Base-by-base conservation (phyloP, 2,113 vertebrate species). In the Panthera uncia region DNA sequence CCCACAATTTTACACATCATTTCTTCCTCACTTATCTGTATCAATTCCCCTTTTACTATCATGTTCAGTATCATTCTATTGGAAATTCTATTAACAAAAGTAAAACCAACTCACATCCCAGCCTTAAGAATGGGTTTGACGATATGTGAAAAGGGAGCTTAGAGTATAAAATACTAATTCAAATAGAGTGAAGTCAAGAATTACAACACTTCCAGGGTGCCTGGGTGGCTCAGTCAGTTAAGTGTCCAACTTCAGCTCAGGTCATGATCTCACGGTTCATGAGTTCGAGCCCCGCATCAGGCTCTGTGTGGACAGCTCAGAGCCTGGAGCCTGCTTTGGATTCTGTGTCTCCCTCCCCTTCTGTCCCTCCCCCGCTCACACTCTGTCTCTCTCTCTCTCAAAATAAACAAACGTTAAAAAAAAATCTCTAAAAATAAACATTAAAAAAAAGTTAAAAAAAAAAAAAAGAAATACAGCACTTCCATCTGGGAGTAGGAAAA, bases 151-250 rank as follows among this genome's bases (percentile, higher is more conserved):
- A 68, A 86, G 31, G 61, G 19, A 68, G 11, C 79, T 91, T 41
- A 79, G 4, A 91, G 23, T 91, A 88, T 57, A 96, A 91, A 88
- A 95, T 61, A 74, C n/a, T 80, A 89, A 97, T 89, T 94, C 41
- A 79, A 93, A 84, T 33, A 91, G 2, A 92, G 65, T 7, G 85
- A 93, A 74, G 38, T 80, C 95, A 91, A 89, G 29, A 92, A 87
- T 78, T 68, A 93, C 12, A 94, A 27, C 27, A 50, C 38, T 91
- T 48, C 31, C 68, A 91, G 55, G 55, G 55, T 57, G 55, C 55
- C 55, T 57, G 55, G 55, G 55, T 57, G 18, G 18, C 18, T 57
- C 55, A 5, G 55, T 57, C 18, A 5, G 55, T 19, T 57, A 57
- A 57, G 18, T 57, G 55, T 57, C 55, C 55, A 19, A 19, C 55